Evolutionary conservation across 2,113 vertebrate genomes (phyloP), one percentile per base, ranked within the genome.

Genomic region (Hydropotes inermis): DNA sequence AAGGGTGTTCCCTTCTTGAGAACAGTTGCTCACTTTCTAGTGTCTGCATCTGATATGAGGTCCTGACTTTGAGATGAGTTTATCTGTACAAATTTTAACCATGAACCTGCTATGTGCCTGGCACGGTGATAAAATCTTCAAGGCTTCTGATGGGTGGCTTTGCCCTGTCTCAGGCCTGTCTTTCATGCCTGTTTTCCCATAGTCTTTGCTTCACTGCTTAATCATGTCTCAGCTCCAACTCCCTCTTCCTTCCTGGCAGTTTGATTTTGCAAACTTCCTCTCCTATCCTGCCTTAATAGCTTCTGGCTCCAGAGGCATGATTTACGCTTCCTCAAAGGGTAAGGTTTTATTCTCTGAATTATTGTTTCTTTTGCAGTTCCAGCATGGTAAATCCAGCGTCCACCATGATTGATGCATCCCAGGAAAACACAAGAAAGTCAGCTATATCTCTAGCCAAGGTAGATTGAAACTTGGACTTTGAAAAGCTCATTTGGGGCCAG

Each of bases 401-500:
- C 1, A 30, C 88, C n/a, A 7, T 61, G 64, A 95, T 97, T 91
- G 95, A 97, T 83, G 94, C 33, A 61, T 79, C 98, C 61, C 97
- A 95, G 52, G 96, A 98, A 78, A 97, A 85, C 45, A 33, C 95
- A 94, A 57, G 12, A 81, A 99, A 98, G 81, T 23, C 97, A 87
- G 3, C 97, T 79, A 23, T 94, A 33, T 98, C 98, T 27, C 97
- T 98, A 91, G 74, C 60, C 84, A 99, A 99, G 99, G 99, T 99
- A 98, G 33, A 98, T 6, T 61, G 55, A 50, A 50, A 33, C 50
- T 50, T 60, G 96, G 15, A 17, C 5, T 39, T 95, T 17, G 36
- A 85, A 94, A 70, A 23, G 61, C 27, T 96, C 23, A 13, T 84
- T 93, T 57, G 87, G 28, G 47, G 16, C 11, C 19, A 36, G 60